These are phyloP conservation scores for Danio jaintianensis DNA, from an alignment of 2,797 vertebrate genomes.

Conservation along the genomic window DNA sequence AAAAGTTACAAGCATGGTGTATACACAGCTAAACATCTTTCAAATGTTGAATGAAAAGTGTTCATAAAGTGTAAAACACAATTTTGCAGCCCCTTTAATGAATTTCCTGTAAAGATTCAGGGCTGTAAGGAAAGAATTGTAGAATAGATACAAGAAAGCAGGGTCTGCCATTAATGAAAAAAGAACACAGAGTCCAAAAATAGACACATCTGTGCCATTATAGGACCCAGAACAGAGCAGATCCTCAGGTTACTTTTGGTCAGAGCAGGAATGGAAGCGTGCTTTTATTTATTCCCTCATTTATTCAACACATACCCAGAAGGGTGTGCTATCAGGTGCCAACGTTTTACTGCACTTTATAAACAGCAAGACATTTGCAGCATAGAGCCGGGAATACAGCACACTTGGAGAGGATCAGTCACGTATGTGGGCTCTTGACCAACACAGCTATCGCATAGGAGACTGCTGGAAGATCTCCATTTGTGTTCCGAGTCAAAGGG, in stretches of 20 bases:
- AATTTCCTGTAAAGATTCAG: not conserved
- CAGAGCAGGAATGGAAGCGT: constrained; percentile 22
- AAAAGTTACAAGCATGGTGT: no score
- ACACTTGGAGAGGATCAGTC: constrained; percentile 1
- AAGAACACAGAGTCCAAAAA: constrained; percentile 3
- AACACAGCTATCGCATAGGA: not conserved
- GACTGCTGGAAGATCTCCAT: no score
- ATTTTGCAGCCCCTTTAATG: no score
- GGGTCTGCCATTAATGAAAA: not conserved
- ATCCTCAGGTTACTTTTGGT: not conserved
- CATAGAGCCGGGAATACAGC: constrained; percentile 47
- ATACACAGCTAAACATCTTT: no score
- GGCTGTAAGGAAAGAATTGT: not conserved
- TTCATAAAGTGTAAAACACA: no score
- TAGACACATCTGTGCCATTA: constrained; percentile 3
- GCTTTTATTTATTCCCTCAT: constrained; percentile 62
- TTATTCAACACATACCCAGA: constrained; percentile 51
- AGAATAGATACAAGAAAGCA: not conserved
- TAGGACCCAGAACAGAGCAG: constrained; percentile 10
- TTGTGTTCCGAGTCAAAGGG: not conserved
- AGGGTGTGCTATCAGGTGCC: constrained; percentile 36
- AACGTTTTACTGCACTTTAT: constrained; percentile 57
- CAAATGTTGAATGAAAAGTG: not conserved
- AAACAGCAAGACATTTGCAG: constrained; percentile 59
- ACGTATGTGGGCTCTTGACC: constrained; percentile 15